phyloP scores from a whole-genome alignment of 2,113 vertebrate species.

The Ariopsis seemanni region DNA sequence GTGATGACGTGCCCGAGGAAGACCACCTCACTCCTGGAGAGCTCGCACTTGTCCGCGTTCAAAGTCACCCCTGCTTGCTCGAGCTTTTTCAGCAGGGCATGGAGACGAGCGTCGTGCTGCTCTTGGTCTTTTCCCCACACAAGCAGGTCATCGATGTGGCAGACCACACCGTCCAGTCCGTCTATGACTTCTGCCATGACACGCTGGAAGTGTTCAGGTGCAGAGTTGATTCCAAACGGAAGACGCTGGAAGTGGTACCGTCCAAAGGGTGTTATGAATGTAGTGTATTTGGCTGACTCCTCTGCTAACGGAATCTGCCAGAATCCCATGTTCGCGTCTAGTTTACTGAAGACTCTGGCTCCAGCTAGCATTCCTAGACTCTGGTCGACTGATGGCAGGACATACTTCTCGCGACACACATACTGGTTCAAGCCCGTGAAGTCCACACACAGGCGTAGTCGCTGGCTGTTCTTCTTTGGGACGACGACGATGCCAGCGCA shows the following conservation, averaged over 20 bases:
- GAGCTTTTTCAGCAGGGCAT: not conserved
- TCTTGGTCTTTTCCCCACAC: not conserved
- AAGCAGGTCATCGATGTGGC: not conserved
- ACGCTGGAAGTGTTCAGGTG: slow-evolving; percentile 46
- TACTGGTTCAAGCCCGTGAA: slow-evolving; percentile 20
- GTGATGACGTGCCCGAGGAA: slow-evolving; percentile 42
- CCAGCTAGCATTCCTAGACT: slow-evolving; percentile 30
- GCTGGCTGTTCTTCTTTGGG: no score
- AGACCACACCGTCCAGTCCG: not conserved
- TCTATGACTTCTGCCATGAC: slow-evolving; percentile 6
- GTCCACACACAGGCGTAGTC: no score
- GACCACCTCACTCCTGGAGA: not conserved
- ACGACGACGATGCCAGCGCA: no score
- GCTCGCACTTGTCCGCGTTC: slow-evolving; percentile 28
- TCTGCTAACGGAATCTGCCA: slow-evolving; percentile 45
- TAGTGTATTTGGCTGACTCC: slow-evolving; percentile 38
- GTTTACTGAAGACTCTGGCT: slow-evolving; percentile 36
- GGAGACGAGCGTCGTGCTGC: not conserved
- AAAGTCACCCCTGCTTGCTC: no score
- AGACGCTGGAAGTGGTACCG: slow-evolving; percentile 25
- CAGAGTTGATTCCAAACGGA: not conserved
- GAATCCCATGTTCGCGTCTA: slow-evolving; percentile 50
- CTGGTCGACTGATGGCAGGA: slow-evolving; percentile 39
- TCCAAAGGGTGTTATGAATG: slow-evolving; percentile 45
- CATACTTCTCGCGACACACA: slow-evolving; percentile 36